phyloP scores from a whole-genome alignment of 1,140 invertebrate species.

The Apis laboriosa region DNA sequence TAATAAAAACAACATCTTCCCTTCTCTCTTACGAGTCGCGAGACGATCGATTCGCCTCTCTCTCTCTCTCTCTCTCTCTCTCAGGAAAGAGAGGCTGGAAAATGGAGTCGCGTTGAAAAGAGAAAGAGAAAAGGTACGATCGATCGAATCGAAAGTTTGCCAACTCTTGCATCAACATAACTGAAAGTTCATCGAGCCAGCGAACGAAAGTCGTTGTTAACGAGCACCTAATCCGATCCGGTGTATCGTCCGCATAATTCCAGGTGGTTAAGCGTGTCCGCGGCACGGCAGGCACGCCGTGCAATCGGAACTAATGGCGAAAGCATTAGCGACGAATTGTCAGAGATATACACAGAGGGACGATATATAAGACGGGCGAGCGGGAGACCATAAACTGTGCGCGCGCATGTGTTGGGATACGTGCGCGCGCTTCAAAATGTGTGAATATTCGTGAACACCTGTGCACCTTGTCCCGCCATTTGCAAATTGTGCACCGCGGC shows the following conservation, averaged over 20 bases:
- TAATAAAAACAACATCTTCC: no score
- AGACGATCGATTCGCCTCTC: no score
- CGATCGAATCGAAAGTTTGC: neutral
- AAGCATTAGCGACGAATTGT: constrained; percentile 78
- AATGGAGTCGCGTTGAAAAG: no score
- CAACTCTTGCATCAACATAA: no score
- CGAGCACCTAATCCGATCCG: constrained; percentile 22
- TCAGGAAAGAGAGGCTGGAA: no score
- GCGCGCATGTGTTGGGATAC: neutral
- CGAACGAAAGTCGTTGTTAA: neutral
- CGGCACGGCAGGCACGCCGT: constrained; percentile 65
- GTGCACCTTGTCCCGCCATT: constrained; percentile 1
- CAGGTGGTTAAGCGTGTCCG: constrained; percentile 43
- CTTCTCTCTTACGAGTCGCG: no score
- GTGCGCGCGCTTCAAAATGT: neutral
- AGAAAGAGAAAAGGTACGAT: no score
- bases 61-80: no score
- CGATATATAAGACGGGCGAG: constrained; percentile 69
- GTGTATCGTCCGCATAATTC: constrained; percentile 42
- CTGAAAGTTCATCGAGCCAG: no score
- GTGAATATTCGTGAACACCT: constrained; percentile 28
- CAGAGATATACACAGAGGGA: constrained; percentile 75
- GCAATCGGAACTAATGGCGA: constrained; percentile 78
- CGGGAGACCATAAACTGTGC: constrained; percentile 78
- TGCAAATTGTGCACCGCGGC: constrained; percentile 6